Percentiles rank a stretch among this genome's conserved stretches.
These are phyloP conservation scores for Triplophysa dalaica DNA, from an alignment of 2,113 vertebrate species.

Conservation along the genomic window DNA sequence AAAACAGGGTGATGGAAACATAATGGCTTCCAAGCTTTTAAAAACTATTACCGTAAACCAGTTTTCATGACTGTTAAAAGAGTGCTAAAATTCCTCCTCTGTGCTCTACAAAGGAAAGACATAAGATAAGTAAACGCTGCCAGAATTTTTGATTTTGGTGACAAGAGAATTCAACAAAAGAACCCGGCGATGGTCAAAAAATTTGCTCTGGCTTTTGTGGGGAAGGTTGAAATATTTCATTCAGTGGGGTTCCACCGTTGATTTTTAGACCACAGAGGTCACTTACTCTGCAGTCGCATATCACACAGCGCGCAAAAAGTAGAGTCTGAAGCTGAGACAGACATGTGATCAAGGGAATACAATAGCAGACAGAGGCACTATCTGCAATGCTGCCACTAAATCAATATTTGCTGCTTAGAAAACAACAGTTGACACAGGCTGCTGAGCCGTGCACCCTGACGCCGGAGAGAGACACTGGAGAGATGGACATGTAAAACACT, in stretches of 20 bases:
- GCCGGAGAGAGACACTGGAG: neutral
- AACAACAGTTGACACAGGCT: slow-evolving; percentile 26
- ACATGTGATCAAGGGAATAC: slow-evolving; percentile 11
- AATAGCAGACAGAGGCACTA: slow-evolving; percentile 14
- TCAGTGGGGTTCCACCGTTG: neutral
- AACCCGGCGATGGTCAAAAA: neutral
- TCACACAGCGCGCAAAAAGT: neutral
- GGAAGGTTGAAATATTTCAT: neutral
- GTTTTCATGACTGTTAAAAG: slow-evolving; percentile 12
- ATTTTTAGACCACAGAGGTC: slow-evolving; percentile 13
- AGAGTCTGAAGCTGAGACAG: neutral
- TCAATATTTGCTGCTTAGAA: slow-evolving; percentile 21
- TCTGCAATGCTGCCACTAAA: slow-evolving; percentile 31
- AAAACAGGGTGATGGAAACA: no score
- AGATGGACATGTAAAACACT: slow-evolving; percentile 18
- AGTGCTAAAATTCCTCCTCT: neutral
- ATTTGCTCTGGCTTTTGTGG: neutral
- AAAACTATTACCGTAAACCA: slow-evolving; percentile 12
- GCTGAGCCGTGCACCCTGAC: neutral
- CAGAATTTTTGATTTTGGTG: no score
- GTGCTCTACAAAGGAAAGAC: no score
- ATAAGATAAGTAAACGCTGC: no score
- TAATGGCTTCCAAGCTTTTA: no score
- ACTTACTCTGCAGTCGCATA: neutral
- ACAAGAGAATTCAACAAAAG: no score